Evolutionary conservation across 2,113 vertebrate genomes (phyloP), one percentile per base, ranked within the genome.

Genomic region (Perccottus glenii): DNA sequence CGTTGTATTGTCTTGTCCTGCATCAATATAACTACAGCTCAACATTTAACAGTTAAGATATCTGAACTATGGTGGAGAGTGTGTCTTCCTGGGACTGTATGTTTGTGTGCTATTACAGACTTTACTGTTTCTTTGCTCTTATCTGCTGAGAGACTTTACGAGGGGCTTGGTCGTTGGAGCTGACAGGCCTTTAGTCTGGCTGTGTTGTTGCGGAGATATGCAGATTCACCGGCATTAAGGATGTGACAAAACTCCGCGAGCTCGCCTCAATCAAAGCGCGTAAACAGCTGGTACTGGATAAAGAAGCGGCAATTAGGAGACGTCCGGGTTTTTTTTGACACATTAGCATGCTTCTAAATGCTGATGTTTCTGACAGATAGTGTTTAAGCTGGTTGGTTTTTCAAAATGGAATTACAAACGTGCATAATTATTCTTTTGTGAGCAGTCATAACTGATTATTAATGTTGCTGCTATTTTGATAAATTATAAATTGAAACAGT

Each of bases 171-270:
- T 7, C 15, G 46, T 67, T 49, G 78, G 80, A 73, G 53, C 75
- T 45, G 72, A 70, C 70, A 75, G 75, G 52, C 60, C 47, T 66
- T 48, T n/a, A 85, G 74, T 71, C 43, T 73, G 64, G 36, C 51
- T 67, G 48, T 50, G 66, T 44, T 60, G 57, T 65, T 74, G 67
- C 64, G 79, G 57, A 50, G 60, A 66, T 63, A 43, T 64, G 67
- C 56, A 81, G 44, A 80, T 84, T 75, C 33, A 16, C 10, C 36
- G 59, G 60, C 56, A 43, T 33, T 12, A 58, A 77, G 42, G 57
- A 78, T 57, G 64, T 59, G 57, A 52, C 49, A 59, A 38, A 78
- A 67, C 43, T 50, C 40, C 47, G 55, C 59, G 59, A 61, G 68
- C 42, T 4, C 32, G 12, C 12, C 67, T 81, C 58, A 71, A 67